Percentiles rank a stretch among this genome's conserved stretches.
Conservation (phyloP, 2,113 vertebrate species). For the Mobula hypostoma region DNA sequence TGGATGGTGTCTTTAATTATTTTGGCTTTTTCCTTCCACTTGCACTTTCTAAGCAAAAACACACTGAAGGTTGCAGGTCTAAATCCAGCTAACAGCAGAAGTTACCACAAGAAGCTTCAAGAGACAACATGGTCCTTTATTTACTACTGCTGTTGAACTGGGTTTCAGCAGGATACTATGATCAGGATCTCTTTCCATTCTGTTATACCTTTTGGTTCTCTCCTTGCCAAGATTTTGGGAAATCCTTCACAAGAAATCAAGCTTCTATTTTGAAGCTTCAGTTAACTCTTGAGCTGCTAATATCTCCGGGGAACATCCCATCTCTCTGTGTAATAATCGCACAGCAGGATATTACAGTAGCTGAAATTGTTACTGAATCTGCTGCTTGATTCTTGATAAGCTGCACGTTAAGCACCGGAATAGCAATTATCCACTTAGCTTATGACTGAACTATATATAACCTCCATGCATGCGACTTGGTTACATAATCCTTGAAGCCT, state of each 20-base stretch:
- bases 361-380: too few species aligned
- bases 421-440: background rate
- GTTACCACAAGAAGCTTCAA: background rate
- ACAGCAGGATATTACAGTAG: background rate
- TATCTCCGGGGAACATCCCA: background rate
- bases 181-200: slow-evolving; percentile 22
- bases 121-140: background rate
- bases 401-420: background rate
- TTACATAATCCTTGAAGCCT: background rate
- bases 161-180: background rate
- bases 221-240: background rate
- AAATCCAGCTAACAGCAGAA: background rate
- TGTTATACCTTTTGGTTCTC: background rate
- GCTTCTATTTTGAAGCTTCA: background rate
- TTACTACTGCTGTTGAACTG: background rate
- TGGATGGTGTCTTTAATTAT: too few species aligned
- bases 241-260: background rate
- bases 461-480: background rate
- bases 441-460: background rate
- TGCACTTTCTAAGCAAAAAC: background rate
- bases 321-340: background rate
- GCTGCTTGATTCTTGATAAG: background rate
- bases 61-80: background rate
- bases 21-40: background rate
- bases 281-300: background rate